phyloP scores from a whole-genome alignment of 2,113 vertebrate species.

The Heterochromis multidens region DNA sequence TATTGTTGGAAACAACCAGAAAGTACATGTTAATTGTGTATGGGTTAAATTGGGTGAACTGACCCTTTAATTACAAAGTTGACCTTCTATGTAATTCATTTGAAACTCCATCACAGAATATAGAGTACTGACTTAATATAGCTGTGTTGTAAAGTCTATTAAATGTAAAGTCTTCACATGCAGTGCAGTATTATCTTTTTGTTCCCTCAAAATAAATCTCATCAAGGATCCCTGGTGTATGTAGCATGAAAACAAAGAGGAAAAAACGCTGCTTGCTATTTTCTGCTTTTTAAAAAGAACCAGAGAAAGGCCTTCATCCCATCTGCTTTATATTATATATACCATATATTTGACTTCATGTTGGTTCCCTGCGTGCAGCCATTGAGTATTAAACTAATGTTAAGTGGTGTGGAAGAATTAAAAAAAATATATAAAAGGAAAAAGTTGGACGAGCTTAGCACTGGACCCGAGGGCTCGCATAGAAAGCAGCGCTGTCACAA shows the following conservation, averaged over 20 bases:
- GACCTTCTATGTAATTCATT: too few species aligned
- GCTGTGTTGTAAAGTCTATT: not conserved
- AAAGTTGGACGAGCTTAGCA: not conserved
- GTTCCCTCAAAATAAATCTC: not conserved
- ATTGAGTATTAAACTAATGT: not conserved
- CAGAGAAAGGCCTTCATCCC: not conserved
- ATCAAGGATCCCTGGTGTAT: not conserved
- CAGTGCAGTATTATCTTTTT: not conserved
- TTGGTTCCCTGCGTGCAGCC: not conserved
- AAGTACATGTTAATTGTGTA: too few species aligned
- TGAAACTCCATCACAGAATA: too few species aligned
- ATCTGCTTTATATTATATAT: not conserved
- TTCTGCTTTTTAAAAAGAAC: not conserved
- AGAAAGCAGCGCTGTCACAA: not conserved
- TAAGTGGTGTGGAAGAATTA: conserved; percentile 24
- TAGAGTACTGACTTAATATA: not conserved
- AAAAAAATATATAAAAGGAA: not conserved
- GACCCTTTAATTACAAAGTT: too few species aligned
- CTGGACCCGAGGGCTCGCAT: fast-evolving
- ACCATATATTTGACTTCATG: not conserved
- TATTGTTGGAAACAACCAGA: too few species aligned
- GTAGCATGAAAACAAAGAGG: not conserved
- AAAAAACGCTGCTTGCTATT: not conserved
- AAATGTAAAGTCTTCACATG: not conserved
- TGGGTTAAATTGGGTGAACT: too few species aligned